Conservation (phyloP, 37 sponge, comb jelly and placozoan genomes). For the Dysidea cf. avara region DNA sequence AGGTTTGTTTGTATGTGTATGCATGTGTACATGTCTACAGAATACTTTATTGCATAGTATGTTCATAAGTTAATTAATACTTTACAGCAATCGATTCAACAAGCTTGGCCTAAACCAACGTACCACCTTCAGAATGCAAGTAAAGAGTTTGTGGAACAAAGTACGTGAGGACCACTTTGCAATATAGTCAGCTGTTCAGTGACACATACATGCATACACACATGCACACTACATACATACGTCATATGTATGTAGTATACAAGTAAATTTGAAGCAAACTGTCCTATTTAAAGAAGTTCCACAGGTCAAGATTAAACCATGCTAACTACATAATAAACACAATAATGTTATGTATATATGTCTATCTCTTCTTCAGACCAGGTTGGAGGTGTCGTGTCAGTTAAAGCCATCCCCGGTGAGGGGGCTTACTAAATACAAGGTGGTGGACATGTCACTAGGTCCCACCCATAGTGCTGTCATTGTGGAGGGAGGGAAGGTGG, state of each 20-base stretch:
- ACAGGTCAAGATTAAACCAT: no score
- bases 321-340: not conserved
- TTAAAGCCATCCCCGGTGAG: slow-evolving; percentile 73
- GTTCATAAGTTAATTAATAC: no score
- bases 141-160: slow-evolving; percentile 79
- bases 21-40: no score
- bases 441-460: slow-evolving; percentile 86
- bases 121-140: slow-evolving; percentile 83
- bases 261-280: no score
- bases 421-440: slow-evolving; percentile 78
- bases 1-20: slow-evolving; percentile 41
- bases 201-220: slow-evolving; percentile 17
- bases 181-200: not conserved
- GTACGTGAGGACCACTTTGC: slow-evolving; percentile 15
- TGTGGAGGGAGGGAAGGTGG: slow-evolving; percentile 70
- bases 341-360: no score
- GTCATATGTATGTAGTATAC: no score
- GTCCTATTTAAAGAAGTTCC: no score
- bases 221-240: no score
- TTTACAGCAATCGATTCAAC: slow-evolving; percentile 83
- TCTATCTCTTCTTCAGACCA: slow-evolving; percentile 15
- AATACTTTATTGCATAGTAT: no score
- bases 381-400: slow-evolving; percentile 58
- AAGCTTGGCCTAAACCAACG: slow-evolving; percentile 95
- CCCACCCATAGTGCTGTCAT: slow-evolving; percentile 87